Conservation (phyloP, 1,140 invertebrate species). For the Ceratosolen solmsi region DNA sequence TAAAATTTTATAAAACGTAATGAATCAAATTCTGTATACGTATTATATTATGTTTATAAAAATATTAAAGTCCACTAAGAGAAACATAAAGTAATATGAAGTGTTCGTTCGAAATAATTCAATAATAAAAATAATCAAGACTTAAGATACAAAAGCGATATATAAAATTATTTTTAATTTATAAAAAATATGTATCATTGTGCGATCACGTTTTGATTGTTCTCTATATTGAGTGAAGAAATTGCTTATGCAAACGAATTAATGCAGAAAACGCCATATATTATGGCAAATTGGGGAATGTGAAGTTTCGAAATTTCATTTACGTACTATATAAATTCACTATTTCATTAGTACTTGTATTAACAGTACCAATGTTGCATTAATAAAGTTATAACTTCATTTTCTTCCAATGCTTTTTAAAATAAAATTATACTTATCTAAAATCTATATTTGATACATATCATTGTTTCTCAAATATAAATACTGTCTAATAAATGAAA, state of each 20-base stretch:
- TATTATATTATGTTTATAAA: no score
- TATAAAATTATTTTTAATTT: constrained; percentile 61
- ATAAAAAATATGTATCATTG: constrained; percentile 53
- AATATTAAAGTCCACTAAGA: not conserved
- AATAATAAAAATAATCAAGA: not conserved
- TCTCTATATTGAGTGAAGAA: constrained; percentile 49
- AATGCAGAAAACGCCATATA: constrained; percentile 35
- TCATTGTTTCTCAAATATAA: constrained; percentile 40
- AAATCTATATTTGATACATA: constrained; percentile 48
- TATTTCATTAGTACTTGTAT: constrained; percentile 13
- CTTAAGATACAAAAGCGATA: constrained; percentile 22
- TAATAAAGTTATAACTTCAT: not conserved
- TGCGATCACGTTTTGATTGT: constrained; percentile 62
- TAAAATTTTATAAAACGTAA: no score
- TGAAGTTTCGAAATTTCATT: not conserved
- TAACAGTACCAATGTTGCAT: constrained; percentile 11
- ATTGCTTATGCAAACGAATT: constrained; percentile 47
- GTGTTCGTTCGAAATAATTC: not conserved
- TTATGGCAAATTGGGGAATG: constrained; percentile 14
- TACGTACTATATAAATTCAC: not conserved
- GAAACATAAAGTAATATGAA: not conserved
- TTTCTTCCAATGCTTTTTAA: not conserved
- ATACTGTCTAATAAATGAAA: constrained; percentile 22
- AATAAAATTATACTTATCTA: constrained; percentile 49
- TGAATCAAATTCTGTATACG: no score